Evolutionary conservation across 1,140 invertebrate species (phyloP).

Genomic region (Plectrocnemia conspersa): DNA sequence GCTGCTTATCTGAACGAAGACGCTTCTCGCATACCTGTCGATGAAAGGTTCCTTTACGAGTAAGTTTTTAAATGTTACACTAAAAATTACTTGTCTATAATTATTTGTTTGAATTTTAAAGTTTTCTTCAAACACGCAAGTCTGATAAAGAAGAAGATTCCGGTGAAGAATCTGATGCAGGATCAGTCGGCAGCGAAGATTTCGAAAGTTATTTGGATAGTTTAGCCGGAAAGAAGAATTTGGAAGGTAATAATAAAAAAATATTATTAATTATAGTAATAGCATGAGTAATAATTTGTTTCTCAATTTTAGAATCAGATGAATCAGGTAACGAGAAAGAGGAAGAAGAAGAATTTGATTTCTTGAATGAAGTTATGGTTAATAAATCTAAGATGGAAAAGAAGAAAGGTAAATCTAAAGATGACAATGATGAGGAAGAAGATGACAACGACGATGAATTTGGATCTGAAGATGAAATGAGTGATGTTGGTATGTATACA

Average conservation of each 20-base stretch:
- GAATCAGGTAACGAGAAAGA: constrained; percentile 24
- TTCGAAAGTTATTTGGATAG: constrained; percentile 78
- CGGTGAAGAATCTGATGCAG: constrained; percentile 62
- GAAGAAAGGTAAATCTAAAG: constrained; percentile 45
- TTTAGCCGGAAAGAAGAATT: constrained; percentile 49
- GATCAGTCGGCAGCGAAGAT: constrained; percentile 83
- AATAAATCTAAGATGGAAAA: constrained; percentile 38
- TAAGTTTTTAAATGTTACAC: constrained; percentile 43
- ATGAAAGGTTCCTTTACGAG: constrained; percentile 75
- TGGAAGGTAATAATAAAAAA: constrained; percentile 34
- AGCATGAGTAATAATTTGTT: background rate
- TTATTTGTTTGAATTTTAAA: constrained; percentile 33
- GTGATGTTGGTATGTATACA: constrained; percentile 23
- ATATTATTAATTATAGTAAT: background rate
- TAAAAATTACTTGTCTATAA: constrained; percentile 17
- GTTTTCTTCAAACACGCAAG: constrained; percentile 52
- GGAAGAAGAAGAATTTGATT: constrained; percentile 54
- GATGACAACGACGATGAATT: constrained; percentile 38
- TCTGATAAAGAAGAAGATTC: constrained; percentile 42
- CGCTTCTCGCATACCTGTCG: constrained; percentile 69
- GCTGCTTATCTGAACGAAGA: constrained; percentile 63
- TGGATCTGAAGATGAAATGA: constrained; percentile 37
- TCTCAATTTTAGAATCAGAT: background rate
- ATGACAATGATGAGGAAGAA: constrained; percentile 44
- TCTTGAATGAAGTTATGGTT: constrained; percentile 50